Evolutionary conservation across 2,797 vertebrate genomes (phyloP).

Genomic region (Xenops minutus): DNA sequence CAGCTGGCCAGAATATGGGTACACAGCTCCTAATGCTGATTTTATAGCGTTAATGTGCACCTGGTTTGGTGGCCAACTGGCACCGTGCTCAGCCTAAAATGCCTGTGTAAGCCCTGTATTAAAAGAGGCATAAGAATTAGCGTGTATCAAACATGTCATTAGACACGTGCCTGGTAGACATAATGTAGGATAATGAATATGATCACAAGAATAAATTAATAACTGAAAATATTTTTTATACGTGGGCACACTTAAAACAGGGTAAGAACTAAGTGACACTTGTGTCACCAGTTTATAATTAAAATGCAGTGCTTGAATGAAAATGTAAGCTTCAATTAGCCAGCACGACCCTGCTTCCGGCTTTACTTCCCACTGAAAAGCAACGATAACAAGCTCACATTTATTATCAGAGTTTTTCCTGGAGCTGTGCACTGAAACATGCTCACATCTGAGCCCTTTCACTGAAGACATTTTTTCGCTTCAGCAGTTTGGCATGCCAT

Average conservation of each 20-base stretch:
- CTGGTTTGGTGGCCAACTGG: conserved; percentile 51
- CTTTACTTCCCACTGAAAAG: conserved; percentile 74
- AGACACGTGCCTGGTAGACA: conserved; percentile 62
- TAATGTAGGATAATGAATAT: conserved; percentile 53
- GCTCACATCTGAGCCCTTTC: conserved; percentile 78
- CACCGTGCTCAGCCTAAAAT: neutral
- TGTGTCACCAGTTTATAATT: conserved; percentile 80
- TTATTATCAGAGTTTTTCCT: conserved; percentile 74
- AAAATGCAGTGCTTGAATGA: conserved; percentile 75
- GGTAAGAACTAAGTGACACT: conserved; percentile 60
- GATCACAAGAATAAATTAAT: conserved; percentile 62
- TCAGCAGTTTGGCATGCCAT: conserved; percentile 79
- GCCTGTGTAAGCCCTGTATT: conserved; percentile 8
- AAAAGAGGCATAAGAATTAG: conserved; percentile 54
- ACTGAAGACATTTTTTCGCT: conserved; percentile 76
- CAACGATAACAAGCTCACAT: conserved; percentile 77
- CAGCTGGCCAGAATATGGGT: conserved; percentile 48
- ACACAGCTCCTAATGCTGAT: neutral
- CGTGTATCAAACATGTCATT: conserved; percentile 60
- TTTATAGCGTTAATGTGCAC: conserved; percentile 23
- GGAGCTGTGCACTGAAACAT: conserved; percentile 71
- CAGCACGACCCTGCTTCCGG: conserved; percentile 72
- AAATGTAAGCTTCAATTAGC: conserved; percentile 80
- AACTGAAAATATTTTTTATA: conserved; percentile 61
- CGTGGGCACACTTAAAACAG: conserved; percentile 60